Evolutionary conservation across 37 sponge, comb jelly and placozoan species (phyloP), one percentile per base, ranked within the genome.

Genomic region (Beroe forskalii): DNA sequence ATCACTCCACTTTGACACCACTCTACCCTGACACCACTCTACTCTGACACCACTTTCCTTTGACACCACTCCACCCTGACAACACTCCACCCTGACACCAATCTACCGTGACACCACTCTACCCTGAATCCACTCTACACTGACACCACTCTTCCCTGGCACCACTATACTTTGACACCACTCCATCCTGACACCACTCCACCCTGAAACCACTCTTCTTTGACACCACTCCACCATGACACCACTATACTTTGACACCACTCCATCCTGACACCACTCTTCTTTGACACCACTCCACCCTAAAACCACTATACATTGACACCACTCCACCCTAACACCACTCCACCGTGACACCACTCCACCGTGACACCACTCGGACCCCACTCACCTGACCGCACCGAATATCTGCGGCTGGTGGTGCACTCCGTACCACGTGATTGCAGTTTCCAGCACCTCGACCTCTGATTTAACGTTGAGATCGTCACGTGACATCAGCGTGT

Each of bases 401-500:
- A 80, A 80, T 80, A 80, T 44, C 8, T 41, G n/a, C 9, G 86
- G 44, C 0, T 38, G 0, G 55, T 80, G 86, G 48, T 80, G 28
- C 25, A 35, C 17, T 80, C 55, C 23, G 55, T 23, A 80, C 86
- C 86, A 80, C 35, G 38, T 80, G 55, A 80, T 44, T 20, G 86
- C 86, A 4, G 86, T 37, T 14, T 41, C 40, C 22, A 80, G 86
- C 30, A 42, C 48, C 27, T 80, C 86, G 0, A 9, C 0, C 86
- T 80, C 86, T 0, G 55, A 44, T n/a, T 43, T 44, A 12, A 80
- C 40, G 38, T 44, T 37, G 28, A 80, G 8, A 43, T 80, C 55
- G 30, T 80, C 86, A 28, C 55, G 44, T 12, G 86, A 80, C 30
- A 80, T 43, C 30, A 80, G 44, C 35, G 37, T n/a, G 1, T 33